Base-by-base conservation (phyloP, 1,140 invertebrate genomes). In the Drosophila bipectinata region DNA sequence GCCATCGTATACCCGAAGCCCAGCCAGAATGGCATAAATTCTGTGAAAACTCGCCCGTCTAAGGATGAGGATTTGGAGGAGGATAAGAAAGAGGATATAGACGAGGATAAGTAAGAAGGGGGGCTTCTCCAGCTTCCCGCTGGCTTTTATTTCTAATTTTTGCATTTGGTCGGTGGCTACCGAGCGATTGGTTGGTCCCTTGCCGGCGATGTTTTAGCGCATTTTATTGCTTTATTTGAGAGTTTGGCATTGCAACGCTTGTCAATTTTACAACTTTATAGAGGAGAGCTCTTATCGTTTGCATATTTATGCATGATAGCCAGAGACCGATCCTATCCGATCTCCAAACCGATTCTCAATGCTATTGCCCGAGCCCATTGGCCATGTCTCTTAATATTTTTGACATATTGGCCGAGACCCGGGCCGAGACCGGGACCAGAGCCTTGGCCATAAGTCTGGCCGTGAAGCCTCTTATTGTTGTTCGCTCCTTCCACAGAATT, bases 181-280 rank as follows among this genome's bases (percentile, higher is more conserved):
- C 41, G 41, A 44, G 41, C 14, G 41, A 15, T 44, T 37, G 34
- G 14, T 44, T 28, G 39, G 49, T 68, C 66, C 66, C 63, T 69
- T 55, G 63, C 57, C 61, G 82, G 58, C 82, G 74, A 85, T 87
- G 83, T 68, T 87, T 85, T 87, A 75, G 74, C 71, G 66, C 69
- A 87, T 79, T 87, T 87, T 87, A 87, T 87, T 88, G 82, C 82
- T 87, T 88, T 82, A 87, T 87, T 88, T 87, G 71, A 64, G 82
- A 88, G 47, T 78, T 78, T 87, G 66, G 83, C 64, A 75, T 59
- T 41, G 80, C 80, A 84, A 57, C 71, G 76, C 83, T 83, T 83
- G 83, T 83, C 84, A 90, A 87, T 90, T 90, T 90, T 87, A 90
- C 85, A 90, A 90, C 85, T 90, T 90, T 90, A 90, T 90, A 90